A percentile compares a stretch with the other conserved stretches of the same genome.
Conservation (phyloP, 2,888 invertebrate species). For the Cheilosia urbana region DNA sequence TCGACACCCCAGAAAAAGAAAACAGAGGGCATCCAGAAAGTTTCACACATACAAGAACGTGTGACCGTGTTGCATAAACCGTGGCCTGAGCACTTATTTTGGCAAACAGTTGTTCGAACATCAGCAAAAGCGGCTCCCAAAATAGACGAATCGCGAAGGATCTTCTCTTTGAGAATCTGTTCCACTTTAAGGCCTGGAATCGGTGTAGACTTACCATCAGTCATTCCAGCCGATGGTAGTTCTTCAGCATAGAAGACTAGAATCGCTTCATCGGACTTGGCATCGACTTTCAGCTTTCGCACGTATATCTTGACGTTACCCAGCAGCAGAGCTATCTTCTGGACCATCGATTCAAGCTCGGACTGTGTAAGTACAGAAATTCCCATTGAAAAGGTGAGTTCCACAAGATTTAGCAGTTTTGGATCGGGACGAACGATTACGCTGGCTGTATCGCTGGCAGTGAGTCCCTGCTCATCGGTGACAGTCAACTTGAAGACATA, state of each 20-base stretch:
- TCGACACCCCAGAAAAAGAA: constrained; percentile 87
- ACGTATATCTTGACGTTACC: constrained; percentile 88
- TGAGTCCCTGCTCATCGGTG: constrained; percentile 94
- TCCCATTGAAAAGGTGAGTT: constrained; percentile 91
- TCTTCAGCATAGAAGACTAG: constrained; percentile 88
- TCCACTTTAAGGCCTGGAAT: constrained; percentile 88
- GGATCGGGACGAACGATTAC: constrained; percentile 93
- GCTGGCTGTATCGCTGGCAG: constrained; percentile 92
- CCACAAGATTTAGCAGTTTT: constrained; percentile 89
- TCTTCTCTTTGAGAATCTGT: constrained; percentile 87
- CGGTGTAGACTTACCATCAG: constrained; percentile 80
- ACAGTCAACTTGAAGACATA: constrained; percentile 96
- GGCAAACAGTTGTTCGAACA: constrained; percentile 93
- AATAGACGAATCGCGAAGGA: constrained; percentile 89
- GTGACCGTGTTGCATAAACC: constrained; percentile 94
- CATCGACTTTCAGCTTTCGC: constrained; percentile 86
- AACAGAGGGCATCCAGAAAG: constrained; percentile 98
- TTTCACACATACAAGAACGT: constrained; percentile 94
- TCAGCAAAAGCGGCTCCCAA: constrained; percentile 89
- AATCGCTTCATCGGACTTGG: constrained; percentile 87
- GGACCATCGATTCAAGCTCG: constrained; percentile 87
- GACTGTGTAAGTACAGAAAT: constrained; percentile 88
- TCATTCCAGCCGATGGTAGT: constrained; percentile 57
- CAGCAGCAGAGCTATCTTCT: constrained; percentile 90
- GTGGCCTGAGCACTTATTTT: constrained; percentile 96